Evolutionary conservation across 2,113 vertebrate genomes (phyloP).

Genomic region (Epinephelus fuscoguttatus): DNA sequence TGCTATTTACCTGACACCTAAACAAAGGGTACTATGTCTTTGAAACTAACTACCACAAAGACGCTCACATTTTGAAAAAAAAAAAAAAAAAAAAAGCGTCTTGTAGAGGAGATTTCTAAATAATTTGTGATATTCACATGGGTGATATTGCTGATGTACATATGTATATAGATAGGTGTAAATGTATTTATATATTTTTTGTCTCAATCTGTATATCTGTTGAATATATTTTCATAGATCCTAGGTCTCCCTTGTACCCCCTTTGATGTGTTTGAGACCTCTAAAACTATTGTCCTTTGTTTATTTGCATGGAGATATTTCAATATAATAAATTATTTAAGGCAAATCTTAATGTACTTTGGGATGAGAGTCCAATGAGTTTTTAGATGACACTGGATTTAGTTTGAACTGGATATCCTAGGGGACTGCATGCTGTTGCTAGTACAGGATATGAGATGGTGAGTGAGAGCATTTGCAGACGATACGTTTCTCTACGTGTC

Average conservation of each 20-base stretch:
- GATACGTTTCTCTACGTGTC: slow-evolving; percentile 48
- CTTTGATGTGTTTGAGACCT: slow-evolving; percentile 68
- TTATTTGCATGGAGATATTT: slow-evolving; percentile 82
- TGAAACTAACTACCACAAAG: slow-evolving; percentile 52
- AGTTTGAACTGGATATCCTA: slow-evolving; percentile 70
- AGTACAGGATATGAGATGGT: slow-evolving; percentile 45
- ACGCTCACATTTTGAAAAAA: slow-evolving; percentile 44
- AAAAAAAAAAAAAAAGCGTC: slow-evolving; percentile 48
- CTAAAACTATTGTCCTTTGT: slow-evolving; percentile 60
- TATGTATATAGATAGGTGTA: slow-evolving; percentile 79
- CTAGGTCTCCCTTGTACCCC: slow-evolving; percentile 65
- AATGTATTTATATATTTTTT: slow-evolving; percentile 85
- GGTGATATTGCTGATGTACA: slow-evolving; percentile 81
- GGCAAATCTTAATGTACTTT: slow-evolving; percentile 66
- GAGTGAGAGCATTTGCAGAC: slow-evolving; percentile 59
- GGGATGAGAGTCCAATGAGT: slow-evolving; percentile 49
- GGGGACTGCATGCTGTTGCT: slow-evolving; percentile 72
- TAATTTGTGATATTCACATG: slow-evolving; percentile 82
- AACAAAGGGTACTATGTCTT: slow-evolving; percentile 12
- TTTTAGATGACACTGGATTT: slow-evolving; percentile 74
- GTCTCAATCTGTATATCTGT: slow-evolving; percentile 82
- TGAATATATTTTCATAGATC: slow-evolving; percentile 84
- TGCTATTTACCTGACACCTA: slow-evolving; percentile 59
- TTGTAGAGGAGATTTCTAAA: slow-evolving; percentile 75
- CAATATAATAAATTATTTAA: slow-evolving; percentile 76